These are phyloP conservation scores for Elmis aenea DNA, from an alignment of 2,888 invertebrate species.

Conservation along the genomic window DNA sequence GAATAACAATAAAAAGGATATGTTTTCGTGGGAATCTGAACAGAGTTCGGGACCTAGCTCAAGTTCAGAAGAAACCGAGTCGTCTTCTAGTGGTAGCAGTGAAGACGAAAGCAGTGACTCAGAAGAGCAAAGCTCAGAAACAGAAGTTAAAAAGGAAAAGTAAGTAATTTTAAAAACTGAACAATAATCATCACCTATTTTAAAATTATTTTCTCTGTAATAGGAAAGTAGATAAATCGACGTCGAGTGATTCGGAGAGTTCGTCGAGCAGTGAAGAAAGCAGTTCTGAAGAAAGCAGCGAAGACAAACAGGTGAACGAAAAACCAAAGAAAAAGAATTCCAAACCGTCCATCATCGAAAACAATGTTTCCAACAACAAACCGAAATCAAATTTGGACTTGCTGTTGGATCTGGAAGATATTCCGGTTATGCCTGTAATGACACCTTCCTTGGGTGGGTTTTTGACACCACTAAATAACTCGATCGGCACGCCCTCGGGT, in stretches of 20 bases:
- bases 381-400: constrained; percentile 71
- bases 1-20: constrained; percentile 32
- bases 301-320: constrained; percentile 15
- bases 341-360: background rate
- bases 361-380: constrained; percentile 29
- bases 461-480: constrained; percentile 56
- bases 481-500: constrained; percentile 31
- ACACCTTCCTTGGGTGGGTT: constrained; percentile 79
- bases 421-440: constrained; percentile 67
- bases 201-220: too few species aligned
- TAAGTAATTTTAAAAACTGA: too few species aligned
- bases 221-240: constrained; percentile 10
- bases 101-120: constrained; percentile 22
- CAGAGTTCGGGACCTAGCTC: constrained; percentile 16
- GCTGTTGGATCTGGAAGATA: constrained; percentile 71
- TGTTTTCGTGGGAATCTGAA: constrained; percentile 44
- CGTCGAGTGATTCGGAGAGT: constrained; percentile 8
- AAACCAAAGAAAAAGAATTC: constrained; percentile 29
- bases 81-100: constrained; percentile 37
- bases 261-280: constrained; percentile 11
- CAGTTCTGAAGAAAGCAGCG: constrained; percentile 7
- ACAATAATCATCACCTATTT: too few species aligned
- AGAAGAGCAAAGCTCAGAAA: constrained; percentile 10
- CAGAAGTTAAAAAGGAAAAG: constrained; percentile 5
- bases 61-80: constrained; percentile 40